phyloP scores from a whole-genome alignment of 2,888 invertebrate species.

The Agrenia bidenticulata region DNA sequence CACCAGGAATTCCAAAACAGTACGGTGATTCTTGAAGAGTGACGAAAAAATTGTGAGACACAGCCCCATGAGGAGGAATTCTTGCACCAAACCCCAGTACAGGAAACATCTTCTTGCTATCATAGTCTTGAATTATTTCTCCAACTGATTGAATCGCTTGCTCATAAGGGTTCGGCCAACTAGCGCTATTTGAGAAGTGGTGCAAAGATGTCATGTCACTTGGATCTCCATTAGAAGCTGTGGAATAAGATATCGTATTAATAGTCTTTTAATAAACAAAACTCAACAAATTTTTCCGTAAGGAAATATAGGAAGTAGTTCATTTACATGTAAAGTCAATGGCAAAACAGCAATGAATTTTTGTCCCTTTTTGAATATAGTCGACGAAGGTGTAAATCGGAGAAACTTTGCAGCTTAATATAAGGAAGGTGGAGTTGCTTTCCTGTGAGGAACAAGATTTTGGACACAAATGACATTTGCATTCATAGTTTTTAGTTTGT shows the following conservation, averaged over 20 bases:
- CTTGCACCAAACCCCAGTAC: conserved; percentile 59
- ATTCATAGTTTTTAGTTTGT: neutral
- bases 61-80: conserved; percentile 58
- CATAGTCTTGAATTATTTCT: conserved; percentile 59
- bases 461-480: conserved; percentile 2
- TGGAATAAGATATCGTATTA: neutral
- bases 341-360: conserved; percentile 58
- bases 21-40: conserved; percentile 57
- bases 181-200: conserved; percentile 45
- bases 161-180: conserved; percentile 57
- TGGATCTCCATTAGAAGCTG: conserved; percentile 52
- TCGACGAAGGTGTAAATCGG: conserved; percentile 60
- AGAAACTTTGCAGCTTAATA: conserved; percentile 45
- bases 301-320: too few relatives aligned
- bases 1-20: conserved; percentile 57
- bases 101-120: conserved; percentile 60
- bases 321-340: conserved; percentile 59
- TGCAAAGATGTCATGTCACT: conserved; percentile 49
- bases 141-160: conserved; percentile 57
- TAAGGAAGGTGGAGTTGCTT: conserved; percentile 37
- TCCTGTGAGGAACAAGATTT: too few relatives aligned
- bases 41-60: conserved; percentile 59
- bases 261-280: neutral
- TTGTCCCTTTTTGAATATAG: conserved; percentile 62
- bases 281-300: too few relatives aligned